A percentile compares a stretch with the other conserved stretches of the same genome.
Conservation (phyloP, 2,113 vertebrate genomes). For the Tupaia chinensis region DNA sequence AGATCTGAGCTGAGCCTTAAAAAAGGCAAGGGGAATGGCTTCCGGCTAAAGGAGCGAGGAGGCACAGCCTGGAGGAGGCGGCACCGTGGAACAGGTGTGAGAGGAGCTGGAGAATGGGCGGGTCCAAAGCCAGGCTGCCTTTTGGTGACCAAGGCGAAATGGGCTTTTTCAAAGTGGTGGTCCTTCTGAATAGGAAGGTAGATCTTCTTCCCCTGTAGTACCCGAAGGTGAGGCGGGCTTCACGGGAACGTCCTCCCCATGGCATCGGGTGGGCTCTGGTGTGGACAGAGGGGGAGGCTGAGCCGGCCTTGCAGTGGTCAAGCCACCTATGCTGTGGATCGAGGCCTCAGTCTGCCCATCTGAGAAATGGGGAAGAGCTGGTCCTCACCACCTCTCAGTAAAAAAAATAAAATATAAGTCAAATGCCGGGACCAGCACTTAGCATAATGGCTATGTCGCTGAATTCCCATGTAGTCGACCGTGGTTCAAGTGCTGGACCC, state of each 20-base stretch:
- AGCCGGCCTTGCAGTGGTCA: accelerated
- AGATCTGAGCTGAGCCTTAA: not conserved
- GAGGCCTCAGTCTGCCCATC: not conserved
- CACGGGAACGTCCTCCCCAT: not conserved
- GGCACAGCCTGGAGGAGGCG: not conserved
- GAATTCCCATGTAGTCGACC: too few species aligned
- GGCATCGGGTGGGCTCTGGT: not conserved
- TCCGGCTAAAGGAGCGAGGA: not conserved
- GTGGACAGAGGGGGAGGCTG: not conserved
- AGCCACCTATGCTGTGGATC: accelerated
- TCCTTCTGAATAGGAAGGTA: not conserved
- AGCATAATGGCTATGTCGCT: too few species aligned
- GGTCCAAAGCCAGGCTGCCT: not conserved
- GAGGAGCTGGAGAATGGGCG: not conserved
- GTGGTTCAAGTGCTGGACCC: too few species aligned
- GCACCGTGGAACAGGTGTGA: not conserved
- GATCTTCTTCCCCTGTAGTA: not conserved
- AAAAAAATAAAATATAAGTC: too few species aligned
- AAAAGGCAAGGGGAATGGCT: not conserved
- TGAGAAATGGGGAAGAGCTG: not conserved
- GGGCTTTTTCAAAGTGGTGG: not conserved
- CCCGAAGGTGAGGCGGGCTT: not conserved
- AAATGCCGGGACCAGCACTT: too few species aligned
- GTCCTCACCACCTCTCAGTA: not conserved
- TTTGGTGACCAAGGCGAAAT: not conserved